Conservation (phyloP, 2,888 invertebrate genomes). For the Dione juno region DNA sequence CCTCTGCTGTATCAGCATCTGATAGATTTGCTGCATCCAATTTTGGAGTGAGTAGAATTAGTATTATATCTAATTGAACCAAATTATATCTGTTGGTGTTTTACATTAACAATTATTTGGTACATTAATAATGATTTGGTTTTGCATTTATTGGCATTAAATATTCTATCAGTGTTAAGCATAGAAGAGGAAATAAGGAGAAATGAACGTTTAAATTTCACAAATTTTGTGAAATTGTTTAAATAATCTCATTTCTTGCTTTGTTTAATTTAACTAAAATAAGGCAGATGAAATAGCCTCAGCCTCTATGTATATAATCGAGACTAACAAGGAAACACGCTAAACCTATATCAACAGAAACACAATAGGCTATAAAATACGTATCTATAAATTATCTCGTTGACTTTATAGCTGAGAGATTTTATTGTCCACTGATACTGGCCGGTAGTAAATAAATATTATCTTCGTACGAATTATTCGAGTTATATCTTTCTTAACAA, state of each 20-base stretch:
- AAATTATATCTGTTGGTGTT: too few species aligned
- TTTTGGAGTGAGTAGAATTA: conserved; percentile 93
- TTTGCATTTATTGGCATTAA: too few species aligned
- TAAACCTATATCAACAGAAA: background rate
- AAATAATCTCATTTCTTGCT: too few species aligned
- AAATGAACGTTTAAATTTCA: too few species aligned
- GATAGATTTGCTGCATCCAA: conserved; percentile 99
- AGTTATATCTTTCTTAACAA: conserved; percentile 17
- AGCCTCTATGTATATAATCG: background rate
- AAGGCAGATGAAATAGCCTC: too few species aligned
- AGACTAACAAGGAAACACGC: background rate
- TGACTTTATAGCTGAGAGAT: conserved; percentile 21
- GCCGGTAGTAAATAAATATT: conserved; percentile 23
- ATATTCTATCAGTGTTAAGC: too few species aligned
- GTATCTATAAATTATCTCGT: conserved; percentile 23
- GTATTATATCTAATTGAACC: background rate
- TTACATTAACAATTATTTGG: too few species aligned
- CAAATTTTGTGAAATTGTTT: too few species aligned
- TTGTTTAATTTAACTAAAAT: too few species aligned
- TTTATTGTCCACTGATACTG: conserved; percentile 28
- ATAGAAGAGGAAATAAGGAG: too few species aligned
- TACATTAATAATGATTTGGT: too few species aligned
- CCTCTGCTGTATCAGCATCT: conserved; percentile 98
- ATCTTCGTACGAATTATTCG: conserved; percentile 13
- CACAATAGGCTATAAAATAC: conserved; percentile 20